A percentile compares a stretch with the other conserved stretches of the same genome.
Conservation (phyloP, 1,140 invertebrate genomes). For the Charaxes varanes region DNA sequence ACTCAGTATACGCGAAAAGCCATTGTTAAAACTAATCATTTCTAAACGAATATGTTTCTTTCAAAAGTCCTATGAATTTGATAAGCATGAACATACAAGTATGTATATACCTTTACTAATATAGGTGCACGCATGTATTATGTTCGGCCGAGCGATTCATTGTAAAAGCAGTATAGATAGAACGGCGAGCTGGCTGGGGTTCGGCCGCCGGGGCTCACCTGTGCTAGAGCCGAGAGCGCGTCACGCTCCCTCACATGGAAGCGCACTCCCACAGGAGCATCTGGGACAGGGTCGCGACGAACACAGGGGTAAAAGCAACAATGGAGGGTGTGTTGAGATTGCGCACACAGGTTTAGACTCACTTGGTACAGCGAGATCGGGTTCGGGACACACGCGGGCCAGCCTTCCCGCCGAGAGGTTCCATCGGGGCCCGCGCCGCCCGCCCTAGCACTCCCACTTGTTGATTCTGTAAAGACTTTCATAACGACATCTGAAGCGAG, state of each 20-base stretch:
- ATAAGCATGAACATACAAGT: no score
- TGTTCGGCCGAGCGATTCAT: slow-evolving; percentile 57
- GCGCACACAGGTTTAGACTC: slow-evolving; percentile 29
- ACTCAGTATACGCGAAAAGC: no score
- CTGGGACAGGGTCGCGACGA: slow-evolving; percentile 21
- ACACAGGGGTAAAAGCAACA: slow-evolving; percentile 28
- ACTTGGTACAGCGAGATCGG: slow-evolving; percentile 27
- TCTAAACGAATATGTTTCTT: no score
- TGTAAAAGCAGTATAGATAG: slow-evolving; percentile 62
- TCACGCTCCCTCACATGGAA: slow-evolving; percentile 36
- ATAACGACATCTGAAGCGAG: slow-evolving; percentile 38
- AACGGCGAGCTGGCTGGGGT: slow-evolving; percentile 53
- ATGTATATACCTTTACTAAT: slow-evolving; percentile 43
- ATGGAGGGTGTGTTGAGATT: slow-evolving; percentile 36
- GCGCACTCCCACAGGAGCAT: slow-evolving; percentile 9
- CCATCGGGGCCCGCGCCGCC: slow-evolving; percentile 41
- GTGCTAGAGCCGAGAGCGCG: slow-evolving; percentile 52
- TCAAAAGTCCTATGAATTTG: no score
- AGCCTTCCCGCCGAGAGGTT: slow-evolving; percentile 57
- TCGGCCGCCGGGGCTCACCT: slow-evolving; percentile 63
- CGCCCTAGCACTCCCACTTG: slow-evolving; percentile 57
- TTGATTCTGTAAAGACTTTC: slow-evolving; percentile 59
- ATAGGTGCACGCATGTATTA: slow-evolving; percentile 47
- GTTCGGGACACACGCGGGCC: slow-evolving; percentile 54
- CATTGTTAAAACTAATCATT: no score